A percentile compares a stretch with the other conserved stretches of the same genome.
phyloP scores from a whole-genome alignment of 2,888 invertebrate species.

The Nomada fucata region DNA sequence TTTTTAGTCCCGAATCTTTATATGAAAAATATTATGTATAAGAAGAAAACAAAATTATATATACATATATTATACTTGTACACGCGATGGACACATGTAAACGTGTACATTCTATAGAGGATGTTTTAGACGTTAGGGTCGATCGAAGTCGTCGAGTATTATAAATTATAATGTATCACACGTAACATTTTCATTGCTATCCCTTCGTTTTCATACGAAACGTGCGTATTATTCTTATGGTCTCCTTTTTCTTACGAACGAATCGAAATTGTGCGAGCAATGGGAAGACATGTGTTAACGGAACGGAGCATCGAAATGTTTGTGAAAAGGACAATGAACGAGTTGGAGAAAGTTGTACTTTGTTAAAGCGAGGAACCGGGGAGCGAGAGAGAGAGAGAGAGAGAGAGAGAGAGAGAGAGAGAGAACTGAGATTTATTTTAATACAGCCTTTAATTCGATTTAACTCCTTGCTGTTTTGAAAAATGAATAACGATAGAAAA shows the following conservation, averaged over 20 bases:
- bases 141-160: constrained; percentile 36
- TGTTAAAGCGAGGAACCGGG: neutral
- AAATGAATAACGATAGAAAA: constrained; percentile 1
- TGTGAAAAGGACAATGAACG: neutral
- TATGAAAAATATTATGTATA: constrained; percentile 42
- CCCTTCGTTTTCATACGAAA: constrained; percentile 16
- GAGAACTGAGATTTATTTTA: constrained; percentile 33
- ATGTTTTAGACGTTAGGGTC: constrained; percentile 34
- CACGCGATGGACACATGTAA: constrained; percentile 17
- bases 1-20: constrained; percentile 58
- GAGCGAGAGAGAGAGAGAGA: neutral
- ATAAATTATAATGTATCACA: constrained; percentile 19
- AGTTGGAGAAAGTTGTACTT: neutral
- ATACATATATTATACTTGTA: constrained; percentile 23
- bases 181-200: constrained; percentile 23
- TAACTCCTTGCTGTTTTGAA: constrained; percentile 3
- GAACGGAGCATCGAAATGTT: constrained; percentile 41
- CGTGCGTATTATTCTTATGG: neutral
- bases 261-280: neutral
- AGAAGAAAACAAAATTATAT: constrained; percentile 19
- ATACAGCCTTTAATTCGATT: constrained; percentile 26
- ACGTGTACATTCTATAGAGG: constrained; percentile 30
- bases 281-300: constrained; percentile 24
- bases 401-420: neutral
- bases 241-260: neutral